Evolutionary conservation across 2,888 invertebrate species (phyloP), one percentile per base, ranked within the genome.

Genomic region (Mythimna lalbum): DNA sequence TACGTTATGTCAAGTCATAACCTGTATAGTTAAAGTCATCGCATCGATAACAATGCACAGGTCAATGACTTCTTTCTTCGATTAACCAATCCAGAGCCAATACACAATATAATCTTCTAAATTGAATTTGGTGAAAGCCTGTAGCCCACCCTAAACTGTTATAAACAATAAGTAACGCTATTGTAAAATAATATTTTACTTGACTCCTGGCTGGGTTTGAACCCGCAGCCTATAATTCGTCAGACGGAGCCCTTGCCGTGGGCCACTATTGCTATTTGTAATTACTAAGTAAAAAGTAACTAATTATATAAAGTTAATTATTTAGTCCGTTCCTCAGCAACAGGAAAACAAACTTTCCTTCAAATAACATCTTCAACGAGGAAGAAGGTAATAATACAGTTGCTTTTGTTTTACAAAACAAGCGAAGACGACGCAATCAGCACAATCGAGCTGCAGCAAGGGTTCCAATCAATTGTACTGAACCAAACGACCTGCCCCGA

Each of bases 401-500:
- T 33, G 57, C 33, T 80, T 76, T 73, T 69, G 63, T 81, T 73
- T 59, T 47, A 64, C 14, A 53, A 69, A 76, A 76, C 56, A 59
- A 73, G 57, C 66, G 55, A 73, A 75, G 70, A 67, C 70, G 56
- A 57, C 23, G 61, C 65, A 73, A 80, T 76, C 64, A 73, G 62
- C 65, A 70, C 60, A 73, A 65, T 63, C 76, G 19, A 50, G 55
- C 60, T 53, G 63, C 47, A 69, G 50, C 55, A 71, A 66, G 62
- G 53, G 73, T 78, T 81, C 78, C 82, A 81, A 78, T 85, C 86
- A 83, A 89, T 85, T 86, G 81, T 80, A 80, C 72, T 67, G 76
- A 81, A 76, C 82, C 78, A 82, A 86, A 80, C 78, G 76, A 64
- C 70, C 75, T 76, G 78, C 52, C 39, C 76, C 80, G 78, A 81